Percentiles rank a stretch among this genome's conserved stretches.
These are phyloP conservation scores for Nomada goodeniana DNA, from an alignment of 2,888 invertebrate genomes.

Conservation along the genomic window DNA sequence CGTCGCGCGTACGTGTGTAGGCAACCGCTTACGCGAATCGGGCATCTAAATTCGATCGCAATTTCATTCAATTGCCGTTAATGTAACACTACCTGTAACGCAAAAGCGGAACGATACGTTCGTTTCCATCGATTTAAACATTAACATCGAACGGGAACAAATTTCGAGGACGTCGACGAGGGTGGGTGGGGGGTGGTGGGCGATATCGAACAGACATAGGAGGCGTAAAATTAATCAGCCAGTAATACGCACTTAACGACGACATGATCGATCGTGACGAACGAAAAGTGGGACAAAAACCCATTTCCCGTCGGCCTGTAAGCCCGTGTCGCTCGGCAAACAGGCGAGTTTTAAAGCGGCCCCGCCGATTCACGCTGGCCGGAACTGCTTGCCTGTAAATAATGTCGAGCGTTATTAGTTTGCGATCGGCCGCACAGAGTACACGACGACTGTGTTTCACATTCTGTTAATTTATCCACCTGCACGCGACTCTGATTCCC, in stretches of 20 bases:
- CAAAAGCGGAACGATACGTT: not conserved
- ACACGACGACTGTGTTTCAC: slow-evolving; percentile 4
- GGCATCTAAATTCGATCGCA: not conserved
- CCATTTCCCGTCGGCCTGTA: slow-evolving; percentile 55
- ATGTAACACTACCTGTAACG: too few species aligned
- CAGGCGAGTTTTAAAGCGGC: slow-evolving; percentile 40
- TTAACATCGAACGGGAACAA: not conserved
- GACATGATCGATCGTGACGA: slow-evolving; percentile 70
- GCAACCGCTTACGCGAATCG: too few species aligned
- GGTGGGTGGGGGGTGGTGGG: too few species aligned
- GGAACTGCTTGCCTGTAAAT: slow-evolving; percentile 31
- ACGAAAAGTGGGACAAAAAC: slow-evolving; percentile 73
- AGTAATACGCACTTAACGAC: slow-evolving; percentile 74
- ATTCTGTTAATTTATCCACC: slow-evolving; percentile 29
- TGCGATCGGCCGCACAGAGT: slow-evolving; percentile 17
- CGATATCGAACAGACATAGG: slow-evolving; percentile 28
- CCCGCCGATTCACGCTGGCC: slow-evolving; percentile 28
- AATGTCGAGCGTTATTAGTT: slow-evolving; percentile 51
- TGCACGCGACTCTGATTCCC: slow-evolving; percentile 31
- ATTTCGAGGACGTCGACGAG: not conserved
- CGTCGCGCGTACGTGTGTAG: too few species aligned
- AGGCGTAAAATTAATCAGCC: slow-evolving; percentile 75
- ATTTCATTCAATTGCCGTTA: not conserved
- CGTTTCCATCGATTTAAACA: not conserved
- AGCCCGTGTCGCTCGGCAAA: slow-evolving; percentile 58